A percentile compares a stretch with the other conserved stretches of the same genome.
These are phyloP conservation scores for Bilobella aurantiaca DNA, from an alignment of 1,140 invertebrate species.

Conservation along the genomic window DNA sequence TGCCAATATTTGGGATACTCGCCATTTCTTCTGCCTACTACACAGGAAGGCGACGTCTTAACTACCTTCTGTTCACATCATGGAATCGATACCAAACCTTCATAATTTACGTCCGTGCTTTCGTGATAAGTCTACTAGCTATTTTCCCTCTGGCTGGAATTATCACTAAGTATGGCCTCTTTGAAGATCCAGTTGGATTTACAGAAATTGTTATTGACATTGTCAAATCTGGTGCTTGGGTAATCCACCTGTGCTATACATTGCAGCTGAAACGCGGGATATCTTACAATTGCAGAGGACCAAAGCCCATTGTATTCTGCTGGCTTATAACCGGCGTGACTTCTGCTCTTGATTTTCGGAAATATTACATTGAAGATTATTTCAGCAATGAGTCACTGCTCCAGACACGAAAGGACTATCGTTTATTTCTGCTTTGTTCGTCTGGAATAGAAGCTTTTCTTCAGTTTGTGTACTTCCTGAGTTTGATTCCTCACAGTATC, in stretches of 20 bases:
- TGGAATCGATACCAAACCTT: slow-evolving; percentile 29
- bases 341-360: slow-evolving; percentile 48
- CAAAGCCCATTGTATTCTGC: slow-evolving; percentile 52
- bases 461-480: slow-evolving; percentile 38
- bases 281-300: slow-evolving; percentile 55
- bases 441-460: slow-evolving; percentile 17
- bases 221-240: slow-evolving; percentile 29
- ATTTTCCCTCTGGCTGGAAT: slow-evolving; percentile 17
- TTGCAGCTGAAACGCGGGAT: slow-evolving; percentile 49
- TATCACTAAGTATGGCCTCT: slow-evolving; percentile 16
- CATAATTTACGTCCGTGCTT: slow-evolving; percentile 22
- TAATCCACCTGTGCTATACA: slow-evolving; percentile 60
- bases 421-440: slow-evolving; percentile 3
- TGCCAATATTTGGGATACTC: slow-evolving; percentile 32
- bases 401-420: not conserved
- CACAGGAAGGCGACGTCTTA: slow-evolving; percentile 26
- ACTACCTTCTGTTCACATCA: slow-evolving; percentile 17
- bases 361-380: slow-evolving; percentile 15
- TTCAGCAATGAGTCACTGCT: not conserved
- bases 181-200: slow-evolving; percentile 13
- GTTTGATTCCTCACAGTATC: slow-evolving; percentile 40
- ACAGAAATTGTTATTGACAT: slow-evolving; percentile 3
- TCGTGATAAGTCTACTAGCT: slow-evolving; percentile 21
- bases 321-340: slow-evolving; percentile 55
- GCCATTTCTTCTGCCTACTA: slow-evolving; percentile 36